phyloP scores from a whole-genome alignment of 2,113 vertebrate genomes.

The Chaetodon auriga region DNA sequence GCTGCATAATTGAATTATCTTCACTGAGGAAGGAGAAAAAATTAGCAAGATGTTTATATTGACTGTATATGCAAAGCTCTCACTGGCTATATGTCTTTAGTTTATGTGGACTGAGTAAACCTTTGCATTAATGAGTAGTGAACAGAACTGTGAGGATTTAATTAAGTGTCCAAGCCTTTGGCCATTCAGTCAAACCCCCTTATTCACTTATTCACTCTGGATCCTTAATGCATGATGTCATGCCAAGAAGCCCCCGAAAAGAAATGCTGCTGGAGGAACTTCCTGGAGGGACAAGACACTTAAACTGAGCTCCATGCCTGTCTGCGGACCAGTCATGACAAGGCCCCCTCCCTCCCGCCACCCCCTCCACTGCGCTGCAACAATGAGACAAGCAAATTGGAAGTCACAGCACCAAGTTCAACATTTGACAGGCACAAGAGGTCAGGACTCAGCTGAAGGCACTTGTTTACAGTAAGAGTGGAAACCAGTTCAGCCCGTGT shows the following conservation, averaged over 20 bases:
- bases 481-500: constrained; percentile 55
- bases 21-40: too few species aligned
- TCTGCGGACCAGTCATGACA: constrained; percentile 57
- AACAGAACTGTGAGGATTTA: constrained; percentile 72
- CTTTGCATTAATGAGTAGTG: constrained; percentile 67
- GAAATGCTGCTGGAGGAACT: constrained; percentile 41
- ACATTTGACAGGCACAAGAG: constrained; percentile 65
- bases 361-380: constrained; percentile 20
- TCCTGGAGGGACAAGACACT: constrained; percentile 60
- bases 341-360: constrained; percentile 30
- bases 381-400: constrained; percentile 63
- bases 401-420: constrained; percentile 70
- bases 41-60: too few species aligned
- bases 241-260: constrained; percentile 55
- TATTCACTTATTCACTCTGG: constrained; percentile 53
- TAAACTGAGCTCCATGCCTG: constrained; percentile 42
- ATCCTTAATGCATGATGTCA: constrained; percentile 69
- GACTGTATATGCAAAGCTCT: too few species aligned
- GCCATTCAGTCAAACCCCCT: constrained; percentile 65
- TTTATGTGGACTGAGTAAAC: constrained; percentile 27
- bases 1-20: too few species aligned
- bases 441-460: constrained; percentile 66
- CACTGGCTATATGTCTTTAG: too few species aligned
- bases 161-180: constrained; percentile 74
- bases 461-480: constrained; percentile 68